Evolutionary conservation across 2,888 invertebrate species (phyloP), one percentile per base, ranked within the genome.

Genomic region (Microchrysa polita): DNA sequence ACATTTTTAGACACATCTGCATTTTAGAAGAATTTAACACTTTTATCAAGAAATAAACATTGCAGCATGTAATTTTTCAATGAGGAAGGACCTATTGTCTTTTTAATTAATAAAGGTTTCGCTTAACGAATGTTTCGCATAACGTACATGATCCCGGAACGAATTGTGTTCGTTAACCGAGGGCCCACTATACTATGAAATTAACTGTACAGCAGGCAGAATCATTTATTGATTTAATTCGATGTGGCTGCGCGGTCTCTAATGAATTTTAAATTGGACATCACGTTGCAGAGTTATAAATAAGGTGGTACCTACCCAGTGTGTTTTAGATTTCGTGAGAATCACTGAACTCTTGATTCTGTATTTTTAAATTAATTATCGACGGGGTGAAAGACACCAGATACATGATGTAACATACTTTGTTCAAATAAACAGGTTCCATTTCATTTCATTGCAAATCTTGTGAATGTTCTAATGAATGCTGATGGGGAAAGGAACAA

Each of bases 401-500:
- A n/a, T n/a, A n/a, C n/a, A n/a, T n/a, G n/a, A n/a, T n/a, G n/a
- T n/a, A n/a, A n/a, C n/a, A 48, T 48, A 10, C 14, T 48, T 48
- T 48, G 12, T n/a, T 5, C 12, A 4, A 48, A n/a, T 48, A 48
- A n/a, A 48, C 48, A 48, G 48, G 48, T 48, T 48, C 48, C 16
- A n/a, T 48, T 48, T 48, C 12, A 12, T n/a, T 48, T 48, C 5
- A 12, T 40, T 40, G 16, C 61, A 22, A 61, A n/a, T n/a, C 40
- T 40, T 40, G 40, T 34, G 27, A 61, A 40, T 9, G 40, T 10
- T 34, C 18, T 61, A 59, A 61, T 34, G 61, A 61, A 61, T 40
- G 23, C 20, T 61, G 61, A 34, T 59, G 59, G 23, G n/a, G 12
- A 23, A 14, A 59, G 23, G 34, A 61, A 61, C 40, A 61, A 61